phyloP scores from a whole-genome alignment of 2,113 vertebrate genomes.

The Odocoileus virginianus region DNA sequence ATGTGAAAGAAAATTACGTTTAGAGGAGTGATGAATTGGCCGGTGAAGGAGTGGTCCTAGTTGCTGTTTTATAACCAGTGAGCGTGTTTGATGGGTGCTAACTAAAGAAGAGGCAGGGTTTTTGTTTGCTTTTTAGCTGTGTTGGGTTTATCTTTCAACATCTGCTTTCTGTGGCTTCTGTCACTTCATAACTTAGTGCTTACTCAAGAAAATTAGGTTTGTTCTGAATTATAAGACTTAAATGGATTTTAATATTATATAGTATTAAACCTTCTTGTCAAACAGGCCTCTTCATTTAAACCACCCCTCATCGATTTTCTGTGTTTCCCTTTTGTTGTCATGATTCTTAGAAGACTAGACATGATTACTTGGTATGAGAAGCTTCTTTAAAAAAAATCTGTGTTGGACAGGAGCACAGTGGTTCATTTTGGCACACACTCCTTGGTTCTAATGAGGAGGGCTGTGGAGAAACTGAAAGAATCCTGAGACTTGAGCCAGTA shows the following conservation, averaged over 20 bases:
- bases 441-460: neutral
- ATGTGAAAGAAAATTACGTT: neutral
- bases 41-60: neutral
- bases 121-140: neutral
- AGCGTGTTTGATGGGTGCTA: neutral
- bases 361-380: neutral
- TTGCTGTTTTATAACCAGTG: neutral
- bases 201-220: conserved; percentile 17
- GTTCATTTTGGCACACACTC: neutral
- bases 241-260: conserved; percentile 42
- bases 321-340: neutral
- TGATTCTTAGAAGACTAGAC: neutral
- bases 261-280: conserved; percentile 9
- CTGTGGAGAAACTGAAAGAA: neutral
- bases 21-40: neutral
- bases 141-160: conserved; percentile 4
- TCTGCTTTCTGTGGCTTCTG: neutral
- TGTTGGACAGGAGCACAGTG: neutral
- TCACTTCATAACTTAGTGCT: neutral
- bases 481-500: neutral
- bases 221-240: conserved; percentile 31
- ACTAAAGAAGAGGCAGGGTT: neutral
- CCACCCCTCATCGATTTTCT: neutral
- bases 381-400: neutral
- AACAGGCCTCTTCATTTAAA: neutral